These are phyloP conservation scores for Apodemia zela DNA, from an alignment of 2,888 invertebrate species.

Conservation along the genomic window DNA sequence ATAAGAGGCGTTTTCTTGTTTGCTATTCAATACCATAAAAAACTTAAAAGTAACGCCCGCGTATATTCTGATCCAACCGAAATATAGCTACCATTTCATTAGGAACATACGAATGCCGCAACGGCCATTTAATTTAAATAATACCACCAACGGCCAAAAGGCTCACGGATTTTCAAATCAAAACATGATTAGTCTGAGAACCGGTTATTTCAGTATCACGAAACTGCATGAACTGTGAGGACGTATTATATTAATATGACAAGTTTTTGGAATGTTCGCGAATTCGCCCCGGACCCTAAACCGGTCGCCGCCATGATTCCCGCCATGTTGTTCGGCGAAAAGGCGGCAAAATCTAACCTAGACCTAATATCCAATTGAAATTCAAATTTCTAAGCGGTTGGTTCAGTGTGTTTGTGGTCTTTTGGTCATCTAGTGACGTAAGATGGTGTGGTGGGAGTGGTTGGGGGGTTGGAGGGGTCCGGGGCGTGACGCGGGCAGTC, in stretches of 20 bases:
- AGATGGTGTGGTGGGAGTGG: slow-evolving; percentile 56
- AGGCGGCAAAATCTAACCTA: slow-evolving; percentile 55
- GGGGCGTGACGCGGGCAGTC: slow-evolving; percentile 61
- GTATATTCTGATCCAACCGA: neutral
- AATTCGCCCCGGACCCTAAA: slow-evolving; percentile 51
- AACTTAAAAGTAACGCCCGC: neutral
- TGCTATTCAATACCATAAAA: neutral
- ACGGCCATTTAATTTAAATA: slow-evolving; percentile 37
- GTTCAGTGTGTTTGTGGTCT: slow-evolving; percentile 35
- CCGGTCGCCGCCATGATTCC: slow-evolving; percentile 61
- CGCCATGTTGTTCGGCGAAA: slow-evolving; percentile 68
- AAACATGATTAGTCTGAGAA: slow-evolving; percentile 39
- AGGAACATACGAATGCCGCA: slow-evolving; percentile 34
- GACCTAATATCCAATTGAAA: slow-evolving; percentile 40
- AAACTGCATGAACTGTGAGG: slow-evolving; percentile 59
- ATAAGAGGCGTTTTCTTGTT: no score
- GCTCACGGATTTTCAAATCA: slow-evolving; percentile 30
- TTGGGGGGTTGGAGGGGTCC: slow-evolving; percentile 51
- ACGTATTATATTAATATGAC: slow-evolving; percentile 55
- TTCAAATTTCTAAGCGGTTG: slow-evolving; percentile 35
- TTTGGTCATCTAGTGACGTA: slow-evolving; percentile 52
- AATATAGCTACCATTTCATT: slow-evolving; percentile 25
- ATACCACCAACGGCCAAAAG: slow-evolving; percentile 31
- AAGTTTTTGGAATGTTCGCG: slow-evolving; percentile 50
- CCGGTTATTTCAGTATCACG: slow-evolving; percentile 68